Conservation (phyloP, 2,888 invertebrate species). For the Dromius quadrimaculatus region DNA sequence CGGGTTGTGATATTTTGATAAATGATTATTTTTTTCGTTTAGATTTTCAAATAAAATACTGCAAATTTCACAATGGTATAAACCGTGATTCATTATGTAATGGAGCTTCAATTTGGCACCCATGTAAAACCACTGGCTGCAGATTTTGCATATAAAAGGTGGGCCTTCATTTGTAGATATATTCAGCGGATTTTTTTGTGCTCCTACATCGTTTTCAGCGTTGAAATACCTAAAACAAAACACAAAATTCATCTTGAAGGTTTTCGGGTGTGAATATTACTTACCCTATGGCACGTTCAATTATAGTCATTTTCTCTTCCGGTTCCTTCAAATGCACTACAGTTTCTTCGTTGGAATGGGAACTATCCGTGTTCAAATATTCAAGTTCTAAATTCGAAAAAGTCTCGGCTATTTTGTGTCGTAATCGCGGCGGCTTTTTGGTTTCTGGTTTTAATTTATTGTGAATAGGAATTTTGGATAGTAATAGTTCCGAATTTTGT, state of each 20-base stretch:
- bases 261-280: no score
- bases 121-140: slow-evolving; percentile 41
- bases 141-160: slow-evolving; percentile 38
- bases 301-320: slow-evolving; percentile 36
- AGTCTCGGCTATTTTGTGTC: background rate
- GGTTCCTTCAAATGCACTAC: slow-evolving; percentile 19
- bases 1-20: slow-evolving; percentile 8
- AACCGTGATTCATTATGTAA: slow-evolving; percentile 41
- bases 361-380: slow-evolving; percentile 13
- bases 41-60: slow-evolving; percentile 30
- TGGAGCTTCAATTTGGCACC: slow-evolving; percentile 43
- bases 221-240: slow-evolving; percentile 45
- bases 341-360: slow-evolving; percentile 10
- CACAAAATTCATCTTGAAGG: no score
- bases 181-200: slow-evolving; percentile 19
- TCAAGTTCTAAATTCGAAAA: slow-evolving; percentile 3
- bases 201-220: slow-evolving; percentile 21
- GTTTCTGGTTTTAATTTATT: background rate
- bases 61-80: slow-evolving; percentile 44
- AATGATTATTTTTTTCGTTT: slow-evolving; percentile 20
- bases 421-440: background rate
- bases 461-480: slow-evolving; percentile 41
- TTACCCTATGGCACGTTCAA: slow-evolving; percentile 48
- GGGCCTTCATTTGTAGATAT: slow-evolving; percentile 11
- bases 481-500: background rate